phyloP scores from a whole-genome alignment of 2,888 invertebrate species.

The Drosophila meridiana region DNA sequence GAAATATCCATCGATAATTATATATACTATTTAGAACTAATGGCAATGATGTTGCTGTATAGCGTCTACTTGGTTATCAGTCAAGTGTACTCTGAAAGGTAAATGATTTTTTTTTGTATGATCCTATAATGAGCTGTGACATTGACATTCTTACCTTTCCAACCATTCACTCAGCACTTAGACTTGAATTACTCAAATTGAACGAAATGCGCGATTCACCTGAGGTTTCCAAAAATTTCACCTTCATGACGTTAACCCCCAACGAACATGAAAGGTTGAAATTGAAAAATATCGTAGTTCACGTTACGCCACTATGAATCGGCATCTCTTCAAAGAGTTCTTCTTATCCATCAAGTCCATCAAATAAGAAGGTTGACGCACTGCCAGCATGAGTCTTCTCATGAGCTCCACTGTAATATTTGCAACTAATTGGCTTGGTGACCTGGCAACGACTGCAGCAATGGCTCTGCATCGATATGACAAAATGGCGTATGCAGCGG shows the following conservation, averaged over 20 bases:
- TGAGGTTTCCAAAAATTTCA: slow-evolving; percentile 1
- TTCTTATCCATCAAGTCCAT: slow-evolving; percentile 49
- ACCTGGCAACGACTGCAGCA: slow-evolving; percentile 25
- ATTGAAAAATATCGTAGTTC: background rate
- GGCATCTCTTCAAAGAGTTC: slow-evolving; percentile 47
- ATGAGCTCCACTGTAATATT: slow-evolving; percentile 38
- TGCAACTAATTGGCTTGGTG: slow-evolving; percentile 10
- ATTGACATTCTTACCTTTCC: too few relatives aligned
- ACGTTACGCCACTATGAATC: slow-evolving; percentile 7
- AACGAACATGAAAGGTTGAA: background rate
- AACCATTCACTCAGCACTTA: slow-evolving; percentile 13
- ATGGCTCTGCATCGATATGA: slow-evolving; percentile 56
- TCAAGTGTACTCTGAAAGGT: slow-evolving; percentile 18
- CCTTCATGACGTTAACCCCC: slow-evolving; percentile 10
- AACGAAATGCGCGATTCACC: background rate
- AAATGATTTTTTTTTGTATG: too few relatives aligned
- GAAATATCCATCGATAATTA: background rate
- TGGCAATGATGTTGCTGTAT: slow-evolving; percentile 11
- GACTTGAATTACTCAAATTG: slow-evolving; percentile 7
- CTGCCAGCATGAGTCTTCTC: slow-evolving; percentile 15
- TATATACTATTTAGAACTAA: background rate
- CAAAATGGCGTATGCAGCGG: slow-evolving; percentile 51
- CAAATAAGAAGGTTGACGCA: slow-evolving; percentile 44
- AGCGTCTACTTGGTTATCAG: slow-evolving; percentile 29
- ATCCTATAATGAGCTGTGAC: background rate